A percentile compares a stretch with the other conserved stretches of the same genome.
Conservation (phyloP, 2,113 vertebrate genomes). For the Sceloporus undulatus region DNA sequence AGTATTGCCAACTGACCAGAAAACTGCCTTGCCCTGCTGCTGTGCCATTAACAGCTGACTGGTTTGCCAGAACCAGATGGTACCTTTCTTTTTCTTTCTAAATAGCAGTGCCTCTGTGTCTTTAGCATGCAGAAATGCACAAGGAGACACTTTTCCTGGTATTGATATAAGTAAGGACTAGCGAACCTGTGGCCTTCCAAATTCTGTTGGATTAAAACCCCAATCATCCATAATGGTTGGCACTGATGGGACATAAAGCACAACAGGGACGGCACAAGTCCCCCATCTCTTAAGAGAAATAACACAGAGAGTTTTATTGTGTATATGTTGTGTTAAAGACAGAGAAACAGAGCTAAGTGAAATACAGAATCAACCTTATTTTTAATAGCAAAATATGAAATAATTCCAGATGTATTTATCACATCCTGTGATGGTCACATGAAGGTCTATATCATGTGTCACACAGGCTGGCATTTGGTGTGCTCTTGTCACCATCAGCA, state of each 20-base stretch:
- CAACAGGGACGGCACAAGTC: neutral
- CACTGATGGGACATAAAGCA: neutral
- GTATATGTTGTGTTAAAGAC: neutral
- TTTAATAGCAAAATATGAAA: neutral
- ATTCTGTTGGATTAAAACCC: neutral
- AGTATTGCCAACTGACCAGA: neutral
- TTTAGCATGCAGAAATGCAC: neutral
- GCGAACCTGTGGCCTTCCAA: neutral
- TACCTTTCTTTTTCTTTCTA: neutral
- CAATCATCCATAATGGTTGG: neutral
- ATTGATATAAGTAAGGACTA: neutral
- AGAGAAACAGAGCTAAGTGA: neutral
- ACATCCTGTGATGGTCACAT: neutral
- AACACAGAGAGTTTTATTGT: neutral
- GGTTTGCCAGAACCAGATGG: neutral
- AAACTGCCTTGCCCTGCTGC: neutral
- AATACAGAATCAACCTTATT: neutral
- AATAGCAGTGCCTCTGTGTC: neutral
- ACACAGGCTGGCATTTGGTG: neutral
- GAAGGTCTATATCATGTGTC: neutral
- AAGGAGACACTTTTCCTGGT: neutral
- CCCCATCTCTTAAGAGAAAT: neutral
- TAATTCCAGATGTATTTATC: neutral
- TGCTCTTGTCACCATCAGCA: no score
- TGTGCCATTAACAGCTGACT: neutral